Evolutionary conservation across 37 sponge, comb jelly and placozoan species (phyloP), one percentile per base, ranked within the genome.

Genomic region (Eunapius fragilis): DNA sequence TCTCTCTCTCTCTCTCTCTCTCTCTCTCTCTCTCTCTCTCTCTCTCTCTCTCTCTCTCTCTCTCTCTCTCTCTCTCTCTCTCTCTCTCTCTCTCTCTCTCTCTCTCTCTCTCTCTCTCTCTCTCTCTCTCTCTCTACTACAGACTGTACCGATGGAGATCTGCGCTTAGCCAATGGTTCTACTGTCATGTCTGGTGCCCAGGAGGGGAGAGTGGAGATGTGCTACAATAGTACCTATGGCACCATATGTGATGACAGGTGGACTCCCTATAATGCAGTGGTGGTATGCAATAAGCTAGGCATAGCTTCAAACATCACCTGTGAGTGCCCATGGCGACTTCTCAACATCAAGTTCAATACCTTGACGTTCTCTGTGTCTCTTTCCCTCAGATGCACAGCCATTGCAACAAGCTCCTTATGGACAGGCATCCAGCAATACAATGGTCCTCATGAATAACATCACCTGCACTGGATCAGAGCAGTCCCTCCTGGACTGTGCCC

Each of bases 401-500:
- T 11, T 58, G 58, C 58, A 58, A 19, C 58, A 19, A 58, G 58
- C 58, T 58, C 58, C 58, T 19, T 58, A 58, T 58, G 58, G 58
- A 58, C 58, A 10, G 22, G 58, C 19, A 10, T 1, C 58, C 58
- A 58, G 1, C 1, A 19, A 19, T 1, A 17, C 58, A 12, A 2
- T 58, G 58, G 58, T 37, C 13, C 41, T 85, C 26, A 41, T 85
- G 6, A 69, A n/a, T 36, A 37, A 76, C 27, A 69, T 75, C 14
- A 68, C 81, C 82, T 88, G 88, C 68, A 38, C 28, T 31, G 88
- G 88, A 0, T 35, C 32, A 33, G 88, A 88, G 70, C 0, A 4
- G 25, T 22, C 22, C 5, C 82, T 88, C 19, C 24, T 86, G 48
- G 67, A 77, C 0, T 86, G 82, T 38, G 3, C 73, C 7, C 25